These are phyloP conservation scores for Limosa lapponica DNA, from an alignment of 2,797 vertebrate species.

Conservation along the genomic window DNA sequence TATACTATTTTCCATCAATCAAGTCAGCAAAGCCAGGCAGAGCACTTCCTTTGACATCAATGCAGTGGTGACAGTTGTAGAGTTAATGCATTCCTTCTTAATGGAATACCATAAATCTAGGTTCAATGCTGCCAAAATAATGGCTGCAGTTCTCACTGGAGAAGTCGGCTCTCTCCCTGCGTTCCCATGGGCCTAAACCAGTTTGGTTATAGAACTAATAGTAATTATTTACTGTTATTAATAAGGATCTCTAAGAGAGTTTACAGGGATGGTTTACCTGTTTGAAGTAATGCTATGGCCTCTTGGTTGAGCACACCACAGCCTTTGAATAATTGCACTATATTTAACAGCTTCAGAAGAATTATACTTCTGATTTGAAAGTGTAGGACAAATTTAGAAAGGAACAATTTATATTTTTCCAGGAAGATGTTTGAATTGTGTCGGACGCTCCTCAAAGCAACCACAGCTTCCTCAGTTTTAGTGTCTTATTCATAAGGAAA, in stretches of 20 bases:
- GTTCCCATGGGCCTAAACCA: slow-evolving; percentile 8
- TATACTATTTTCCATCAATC: slow-evolving; percentile 68
- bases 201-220: slow-evolving; percentile 13
- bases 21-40: slow-evolving; percentile 69
- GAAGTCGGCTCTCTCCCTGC: slow-evolving; percentile 34
- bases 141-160: slow-evolving; percentile 28
- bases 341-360: slow-evolving; percentile 28
- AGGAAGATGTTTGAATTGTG: neutral
- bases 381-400: neutral
- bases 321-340: neutral
- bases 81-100: slow-evolving; percentile 71
- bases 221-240: slow-evolving; percentile 35
- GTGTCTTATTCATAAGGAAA: neutral
- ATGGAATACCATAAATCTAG: slow-evolving; percentile 74
- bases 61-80: slow-evolving; percentile 62
- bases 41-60: slow-evolving; percentile 66
- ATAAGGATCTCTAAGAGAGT: slow-evolving; percentile 3
- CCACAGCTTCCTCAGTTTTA: neutral
- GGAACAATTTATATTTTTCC: neutral
- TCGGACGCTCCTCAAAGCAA: neutral
- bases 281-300: neutral
- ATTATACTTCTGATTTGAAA: neutral
- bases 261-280: neutral
- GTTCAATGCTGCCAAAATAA: slow-evolving; percentile 57
- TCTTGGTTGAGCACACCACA: neutral